A percentile compares a stretch with the other conserved stretches of the same genome.
Evolutionary conservation across 2,113 vertebrate genomes (phyloP).

Genomic region (Petrocephalus microphthalmus): DNA sequence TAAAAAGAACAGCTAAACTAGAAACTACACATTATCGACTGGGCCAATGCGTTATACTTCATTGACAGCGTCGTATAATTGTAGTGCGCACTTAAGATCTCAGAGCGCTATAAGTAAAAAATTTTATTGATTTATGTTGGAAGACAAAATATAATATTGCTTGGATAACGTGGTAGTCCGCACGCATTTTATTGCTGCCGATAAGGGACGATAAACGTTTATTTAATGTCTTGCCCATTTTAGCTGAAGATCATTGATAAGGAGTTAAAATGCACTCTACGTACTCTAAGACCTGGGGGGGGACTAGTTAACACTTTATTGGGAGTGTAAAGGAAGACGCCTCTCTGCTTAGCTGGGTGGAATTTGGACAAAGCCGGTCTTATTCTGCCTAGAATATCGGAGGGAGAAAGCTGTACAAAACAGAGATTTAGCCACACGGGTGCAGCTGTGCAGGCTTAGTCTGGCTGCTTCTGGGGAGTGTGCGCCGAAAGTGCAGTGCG

Average conservation of each 20-base stretch:
- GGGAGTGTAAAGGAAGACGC: constrained; percentile 12
- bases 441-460: background rate
- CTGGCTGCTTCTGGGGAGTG: background rate
- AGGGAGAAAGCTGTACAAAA: background rate
- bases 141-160: background rate
- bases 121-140: background rate
- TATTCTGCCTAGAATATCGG: background rate
- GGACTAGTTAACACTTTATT: constrained; percentile 6
- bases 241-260: background rate
- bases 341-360: background rate
- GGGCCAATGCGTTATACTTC: background rate
- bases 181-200: background rate
- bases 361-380: constrained; percentile 17
- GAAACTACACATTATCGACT: background rate
- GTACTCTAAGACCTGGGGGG: constrained; percentile 19
- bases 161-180: background rate
- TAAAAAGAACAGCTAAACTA: background rate
- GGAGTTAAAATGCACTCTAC: background rate
- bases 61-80: background rate
- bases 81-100: background rate
- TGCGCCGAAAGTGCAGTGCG: background rate
- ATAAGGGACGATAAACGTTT: background rate
- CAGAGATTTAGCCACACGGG: background rate
- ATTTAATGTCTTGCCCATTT: background rate
- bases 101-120: background rate